Base-by-base conservation (phyloP, 2,113 vertebrate genomes). In the Cynoglossus semilaevis region DNA sequence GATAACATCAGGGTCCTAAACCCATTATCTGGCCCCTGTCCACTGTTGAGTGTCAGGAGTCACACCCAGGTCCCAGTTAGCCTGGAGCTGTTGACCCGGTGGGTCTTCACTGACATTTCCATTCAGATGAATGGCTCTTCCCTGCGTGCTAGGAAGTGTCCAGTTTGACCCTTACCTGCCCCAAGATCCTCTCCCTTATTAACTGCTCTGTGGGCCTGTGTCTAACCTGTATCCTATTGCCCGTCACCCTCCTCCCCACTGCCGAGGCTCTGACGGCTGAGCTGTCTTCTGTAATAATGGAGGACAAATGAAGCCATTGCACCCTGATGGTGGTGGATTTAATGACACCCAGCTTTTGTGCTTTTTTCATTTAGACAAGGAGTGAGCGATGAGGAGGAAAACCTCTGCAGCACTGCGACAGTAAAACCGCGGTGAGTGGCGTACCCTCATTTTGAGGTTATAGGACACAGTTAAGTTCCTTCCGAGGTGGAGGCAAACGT, bases 1-100 rank as follows among this genome's bases (percentile, higher is more conserved):
- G 90, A 91, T 92, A 91, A 89, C 87, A 92, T 91, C 90, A 86
- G 77, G 71, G 75, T 81, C 82, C 82, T 89, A 88, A 91, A 87
- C 80, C 88, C 85, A 90, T 90, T 90, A 90, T 90, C 83, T 90
- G 75, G 76, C 73, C 70, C 67, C 85, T 71, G 77, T 81, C 77
- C 74, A 76, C 81, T 67, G 82, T 46, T 80, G 86, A 86, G 87
- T 87, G 87, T 87, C 82, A 85, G 84, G 77, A 89, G 86, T 87
- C 87, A 90, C 89, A 89, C 90, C 86, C 88, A 84, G 82, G 74
- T 82, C 83, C 81, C 69, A 84, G 67, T 85, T 76, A 79, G 85
- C 91, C 88, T 67, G 76, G 47, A 84, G 91, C 88, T 74, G 71
- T 87, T 89, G 88, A 86, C 86, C 88, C 63, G 73, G 77, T 77